phyloP scores from a whole-genome alignment of 2,888 invertebrate genomes.

The Melanchra persicariae region DNA sequence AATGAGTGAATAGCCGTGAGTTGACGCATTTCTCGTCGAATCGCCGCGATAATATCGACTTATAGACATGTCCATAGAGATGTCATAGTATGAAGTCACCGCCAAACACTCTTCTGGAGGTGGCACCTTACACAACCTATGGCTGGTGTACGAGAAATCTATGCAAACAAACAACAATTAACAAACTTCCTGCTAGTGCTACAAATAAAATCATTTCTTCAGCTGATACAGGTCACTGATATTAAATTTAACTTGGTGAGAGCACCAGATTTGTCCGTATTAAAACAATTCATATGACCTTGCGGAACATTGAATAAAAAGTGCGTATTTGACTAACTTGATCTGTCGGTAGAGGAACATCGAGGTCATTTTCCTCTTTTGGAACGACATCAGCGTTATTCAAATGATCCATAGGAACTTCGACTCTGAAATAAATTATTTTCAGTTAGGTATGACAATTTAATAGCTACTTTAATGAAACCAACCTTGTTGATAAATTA shows the following conservation, averaged over 20 bases:
- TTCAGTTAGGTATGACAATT: background rate
- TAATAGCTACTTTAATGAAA: background rate
- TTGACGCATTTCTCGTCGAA: too few relatives aligned
- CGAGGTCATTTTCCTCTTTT: slow-evolving; percentile 92
- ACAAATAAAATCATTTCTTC: background rate
- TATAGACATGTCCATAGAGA: too few relatives aligned
- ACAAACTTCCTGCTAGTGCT: background rate
- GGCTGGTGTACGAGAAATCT: background rate
- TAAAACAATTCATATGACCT: background rate
- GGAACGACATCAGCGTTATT: slow-evolving; percentile 84
- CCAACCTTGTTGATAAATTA: background rate
- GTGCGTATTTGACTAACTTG: slow-evolving; percentile 91
- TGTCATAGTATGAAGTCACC: too few relatives aligned
- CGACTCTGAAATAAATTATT: slow-evolving; percentile 89
- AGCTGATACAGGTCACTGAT: background rate
- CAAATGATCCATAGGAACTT: slow-evolving; percentile 92
- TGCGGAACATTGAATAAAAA: background rate
- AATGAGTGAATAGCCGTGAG: too few relatives aligned
- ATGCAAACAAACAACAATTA: background rate
- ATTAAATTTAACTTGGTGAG: too few relatives aligned
- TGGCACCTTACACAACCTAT: background rate
- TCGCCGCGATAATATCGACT: too few relatives aligned
- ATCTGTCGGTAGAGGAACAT: slow-evolving; percentile 95
- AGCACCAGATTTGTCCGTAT: too few relatives aligned
- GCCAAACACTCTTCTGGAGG: too few relatives aligned